These are phyloP conservation scores for Hedychridium roseum DNA, from an alignment of 2,888 invertebrate species.

Conservation along the genomic window DNA sequence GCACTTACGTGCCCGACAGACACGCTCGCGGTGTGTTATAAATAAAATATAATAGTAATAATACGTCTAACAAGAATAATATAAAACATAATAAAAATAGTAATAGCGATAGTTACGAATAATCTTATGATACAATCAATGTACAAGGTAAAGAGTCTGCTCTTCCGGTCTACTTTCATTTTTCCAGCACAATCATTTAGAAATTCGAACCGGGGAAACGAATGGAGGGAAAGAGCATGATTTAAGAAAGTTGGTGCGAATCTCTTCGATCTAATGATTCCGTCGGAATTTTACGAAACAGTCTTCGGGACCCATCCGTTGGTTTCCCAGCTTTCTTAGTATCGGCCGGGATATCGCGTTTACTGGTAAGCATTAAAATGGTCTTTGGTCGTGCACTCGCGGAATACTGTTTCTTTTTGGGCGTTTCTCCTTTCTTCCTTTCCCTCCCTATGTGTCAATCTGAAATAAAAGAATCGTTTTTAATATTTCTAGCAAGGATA, in stretches of 20 bases:
- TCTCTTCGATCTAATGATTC: neutral
- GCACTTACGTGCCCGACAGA: neutral
- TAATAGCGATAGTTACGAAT: slow-evolving; percentile 2
- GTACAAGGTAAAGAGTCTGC: slow-evolving; percentile 1
- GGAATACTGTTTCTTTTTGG: slow-evolving; percentile 54
- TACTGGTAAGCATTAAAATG: slow-evolving; percentile 37
- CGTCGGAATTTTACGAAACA: slow-evolving; percentile 12
- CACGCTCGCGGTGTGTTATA: neutral
- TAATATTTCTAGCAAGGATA: too few relatives aligned
- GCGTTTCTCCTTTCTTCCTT: slow-evolving; percentile 4
- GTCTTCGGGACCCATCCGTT: too few relatives aligned
- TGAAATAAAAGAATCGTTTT: slow-evolving; percentile 26
- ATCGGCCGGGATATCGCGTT: too few relatives aligned
- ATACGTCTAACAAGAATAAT: slow-evolving; percentile 6
- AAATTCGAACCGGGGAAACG: neutral
- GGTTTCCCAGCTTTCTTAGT: too few relatives aligned
- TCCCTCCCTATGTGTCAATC: slow-evolving; percentile 31
- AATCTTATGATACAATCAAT: slow-evolving; percentile 9
- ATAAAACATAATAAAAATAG: slow-evolving; percentile 6
- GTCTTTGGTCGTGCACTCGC: slow-evolving; percentile 59
- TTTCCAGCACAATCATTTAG: neutral
- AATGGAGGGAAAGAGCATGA: neutral
- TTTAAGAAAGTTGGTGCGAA: neutral
- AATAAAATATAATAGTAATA: slow-evolving; percentile 8
- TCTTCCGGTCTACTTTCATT: neutral